Conservation (phyloP, 2,797 vertebrate genomes). For the Sebastes baramenuke region DNA sequence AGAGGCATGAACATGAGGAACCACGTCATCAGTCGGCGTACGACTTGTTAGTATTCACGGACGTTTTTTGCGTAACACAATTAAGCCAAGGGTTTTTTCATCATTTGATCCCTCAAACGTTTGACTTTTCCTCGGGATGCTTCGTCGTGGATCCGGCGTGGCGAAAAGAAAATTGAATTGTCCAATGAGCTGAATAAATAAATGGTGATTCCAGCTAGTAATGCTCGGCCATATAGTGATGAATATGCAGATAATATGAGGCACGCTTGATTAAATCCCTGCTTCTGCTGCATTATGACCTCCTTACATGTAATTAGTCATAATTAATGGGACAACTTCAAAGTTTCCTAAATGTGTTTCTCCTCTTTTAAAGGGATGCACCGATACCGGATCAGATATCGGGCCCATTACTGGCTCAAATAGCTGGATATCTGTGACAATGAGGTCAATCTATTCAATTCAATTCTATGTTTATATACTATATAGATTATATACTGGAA, state of each 20-base stretch:
- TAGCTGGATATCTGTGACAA: too few species aligned
- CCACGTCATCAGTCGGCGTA: constrained; percentile 2
- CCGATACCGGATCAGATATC: too few species aligned
- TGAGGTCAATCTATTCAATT: too few species aligned
- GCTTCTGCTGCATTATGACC: constrained; percentile 42
- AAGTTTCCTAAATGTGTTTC: constrained; percentile 36
- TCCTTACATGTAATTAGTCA: constrained; percentile 59
- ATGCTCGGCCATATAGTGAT: not conserved
- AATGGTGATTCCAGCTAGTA: not conserved
- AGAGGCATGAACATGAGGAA: constrained; percentile 29
- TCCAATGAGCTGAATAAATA: constrained; percentile 10
- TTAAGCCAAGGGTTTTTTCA: constrained; percentile 2
- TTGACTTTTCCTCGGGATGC: constrained; percentile 2
- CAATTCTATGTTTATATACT: too few species aligned
- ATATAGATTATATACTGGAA: too few species aligned
- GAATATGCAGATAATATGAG: not conserved
- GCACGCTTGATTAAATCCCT: constrained; percentile 22
- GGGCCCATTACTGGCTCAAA: too few species aligned
- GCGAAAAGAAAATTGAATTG: not conserved
- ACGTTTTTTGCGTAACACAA: constrained; percentile 18
- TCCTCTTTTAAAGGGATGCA: not conserved
- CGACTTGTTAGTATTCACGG: constrained; percentile 29
- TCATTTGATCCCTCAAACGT: constrained; percentile 25
- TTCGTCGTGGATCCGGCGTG: not conserved
- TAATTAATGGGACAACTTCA: constrained; percentile 58